These are phyloP conservation scores for Octopus sinensis DNA, from an alignment of 1,140 invertebrate genomes.

Conservation along the genomic window DNA sequence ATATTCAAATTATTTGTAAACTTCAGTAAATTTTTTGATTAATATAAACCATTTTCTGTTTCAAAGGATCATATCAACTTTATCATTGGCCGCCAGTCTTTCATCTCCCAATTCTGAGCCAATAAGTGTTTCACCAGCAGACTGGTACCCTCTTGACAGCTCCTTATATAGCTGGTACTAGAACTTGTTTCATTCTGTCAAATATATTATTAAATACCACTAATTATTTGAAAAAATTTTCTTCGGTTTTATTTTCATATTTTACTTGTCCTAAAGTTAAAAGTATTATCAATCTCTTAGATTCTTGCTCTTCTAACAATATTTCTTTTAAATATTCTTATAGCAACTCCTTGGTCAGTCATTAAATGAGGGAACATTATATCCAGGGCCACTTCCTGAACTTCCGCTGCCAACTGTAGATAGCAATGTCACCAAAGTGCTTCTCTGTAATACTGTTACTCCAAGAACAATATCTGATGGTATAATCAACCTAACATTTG, in stretches of 20 bases:
- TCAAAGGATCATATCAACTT: slow-evolving; percentile 85
- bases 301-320: too few species aligned
- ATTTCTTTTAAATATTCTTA: background rate
- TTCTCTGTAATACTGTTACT: slow-evolving; percentile 58
- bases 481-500: slow-evolving; percentile 13
- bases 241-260: too few species aligned
- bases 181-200: too few species aligned
- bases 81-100: slow-evolving; percentile 83
- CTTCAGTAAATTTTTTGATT: too few species aligned
- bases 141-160: too few species aligned
- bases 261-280: too few species aligned
- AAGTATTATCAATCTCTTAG: too few species aligned
- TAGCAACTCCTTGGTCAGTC: slow-evolving; percentile 50
- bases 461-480: slow-evolving; percentile 55
- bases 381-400: slow-evolving; percentile 59
- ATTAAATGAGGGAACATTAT: slow-evolving; percentile 54
- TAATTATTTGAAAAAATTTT: too few species aligned
- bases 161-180: too few species aligned
- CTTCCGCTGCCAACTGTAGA: slow-evolving; percentile 70
- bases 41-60: slow-evolving; percentile 11
- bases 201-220: too few species aligned
- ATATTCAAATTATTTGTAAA: too few species aligned
- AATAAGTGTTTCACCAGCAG: too few species aligned
- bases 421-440: slow-evolving; percentile 67
- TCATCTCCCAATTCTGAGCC: slow-evolving; percentile 56